These are phyloP conservation scores for Polydrusus pterygomalis DNA, from an alignment of 2,888 invertebrate genomes.

Conservation along the genomic window DNA sequence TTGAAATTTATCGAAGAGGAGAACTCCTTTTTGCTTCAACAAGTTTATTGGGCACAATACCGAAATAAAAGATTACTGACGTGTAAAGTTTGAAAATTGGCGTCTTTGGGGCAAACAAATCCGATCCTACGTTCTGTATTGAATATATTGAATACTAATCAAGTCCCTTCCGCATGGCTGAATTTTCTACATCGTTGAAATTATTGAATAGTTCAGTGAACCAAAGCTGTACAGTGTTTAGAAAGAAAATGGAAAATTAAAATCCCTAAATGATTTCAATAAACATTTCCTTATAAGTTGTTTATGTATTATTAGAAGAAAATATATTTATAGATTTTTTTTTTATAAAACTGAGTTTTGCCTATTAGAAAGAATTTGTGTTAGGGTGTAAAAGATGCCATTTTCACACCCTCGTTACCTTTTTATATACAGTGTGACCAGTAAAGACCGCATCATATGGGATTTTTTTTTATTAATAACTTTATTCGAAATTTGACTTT, in stretches of 20 bases:
- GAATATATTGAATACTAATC: conserved; percentile 32
- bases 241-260: conserved; percentile 17
- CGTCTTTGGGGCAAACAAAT: conserved; percentile 31
- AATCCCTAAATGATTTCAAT: neutral
- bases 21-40: conserved; percentile 8
- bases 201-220: conserved; percentile 16
- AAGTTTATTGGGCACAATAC: conserved; percentile 10
- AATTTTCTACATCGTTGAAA: conserved; percentile 19
- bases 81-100: conserved; percentile 25
- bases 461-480: neutral
- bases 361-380: no score
- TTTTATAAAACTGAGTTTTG: neutral
- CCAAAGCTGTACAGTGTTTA: conserved; percentile 10
- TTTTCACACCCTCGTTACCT: no score
- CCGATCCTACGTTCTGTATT: conserved; percentile 27
- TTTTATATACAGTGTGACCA: no score
- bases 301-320: neutral
- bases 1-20: conserved; percentile 1
- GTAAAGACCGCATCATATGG: no score
- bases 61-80: conserved; percentile 25
- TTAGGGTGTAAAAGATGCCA: no score
- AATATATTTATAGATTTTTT: neutral
- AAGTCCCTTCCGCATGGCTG: conserved; percentile 21
- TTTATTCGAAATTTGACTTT: no score
- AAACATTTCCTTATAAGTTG: neutral